These are phyloP conservation scores for Pegoplata infirma DNA, from an alignment of 2,888 invertebrate species.

Conservation along the genomic window DNA sequence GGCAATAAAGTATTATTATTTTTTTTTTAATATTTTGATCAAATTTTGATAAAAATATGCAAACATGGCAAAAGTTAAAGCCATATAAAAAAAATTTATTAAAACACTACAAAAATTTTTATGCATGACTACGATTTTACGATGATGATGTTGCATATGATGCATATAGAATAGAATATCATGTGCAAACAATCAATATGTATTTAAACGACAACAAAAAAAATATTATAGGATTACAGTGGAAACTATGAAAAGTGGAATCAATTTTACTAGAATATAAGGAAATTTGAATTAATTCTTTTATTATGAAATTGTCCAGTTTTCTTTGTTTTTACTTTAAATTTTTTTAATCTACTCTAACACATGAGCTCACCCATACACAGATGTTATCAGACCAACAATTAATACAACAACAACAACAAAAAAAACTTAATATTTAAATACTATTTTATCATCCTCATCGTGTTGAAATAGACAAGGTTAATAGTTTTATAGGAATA, in stretches of 20 bases:
- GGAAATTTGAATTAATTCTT: no score
- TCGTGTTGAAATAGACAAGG: slow-evolving; percentile 5
- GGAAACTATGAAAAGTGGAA: not conserved
- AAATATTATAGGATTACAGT: not conserved
- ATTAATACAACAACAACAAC: not conserved
- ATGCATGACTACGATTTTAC: slow-evolving; percentile 34
- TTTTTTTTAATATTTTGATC: slow-evolving; percentile 14
- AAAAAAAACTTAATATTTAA: not conserved
- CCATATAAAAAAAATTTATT: slow-evolving; percentile 32
- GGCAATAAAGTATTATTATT: no score
- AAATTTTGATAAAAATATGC: slow-evolving; percentile 39
- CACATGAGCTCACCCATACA: not conserved
- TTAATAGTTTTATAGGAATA: slow-evolving; percentile 41
- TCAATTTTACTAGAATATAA: not conserved
- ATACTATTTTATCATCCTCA: not conserved
- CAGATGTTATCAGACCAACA: not conserved
- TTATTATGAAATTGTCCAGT: not conserved
- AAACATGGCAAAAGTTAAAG: slow-evolving; percentile 38
- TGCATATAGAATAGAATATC: not conserved
- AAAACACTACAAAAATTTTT: slow-evolving; percentile 37
- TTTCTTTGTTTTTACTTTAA: not conserved
- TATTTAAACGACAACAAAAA: not conserved
- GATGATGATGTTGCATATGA: not conserved
- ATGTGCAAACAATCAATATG: slow-evolving; percentile 26
- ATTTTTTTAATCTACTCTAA: not conserved